phyloP scores from a whole-genome alignment of 1,140 invertebrate genomes.

The Bombus difficillimus region DNA sequence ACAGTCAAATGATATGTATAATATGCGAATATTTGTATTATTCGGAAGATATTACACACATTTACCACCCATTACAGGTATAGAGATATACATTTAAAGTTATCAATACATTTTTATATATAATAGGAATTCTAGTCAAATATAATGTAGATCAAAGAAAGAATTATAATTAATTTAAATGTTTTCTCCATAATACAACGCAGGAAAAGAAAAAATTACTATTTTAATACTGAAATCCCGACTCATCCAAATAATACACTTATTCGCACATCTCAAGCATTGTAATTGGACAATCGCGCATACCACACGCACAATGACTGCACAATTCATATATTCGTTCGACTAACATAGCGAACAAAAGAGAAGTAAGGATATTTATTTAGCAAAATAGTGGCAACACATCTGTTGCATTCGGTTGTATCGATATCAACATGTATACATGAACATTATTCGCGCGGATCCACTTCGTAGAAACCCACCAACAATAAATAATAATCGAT shows the following conservation, averaged over 20 bases:
- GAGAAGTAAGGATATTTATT: background rate
- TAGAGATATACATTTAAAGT: background rate
- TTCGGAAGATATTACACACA: background rate
- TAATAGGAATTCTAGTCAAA: background rate
- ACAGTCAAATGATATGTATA: background rate
- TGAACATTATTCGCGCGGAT: background rate
- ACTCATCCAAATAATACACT: background rate
- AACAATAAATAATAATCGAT: slow-evolving; percentile 15
- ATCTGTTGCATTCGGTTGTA: background rate
- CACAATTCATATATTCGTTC: background rate
- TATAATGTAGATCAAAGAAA: background rate
- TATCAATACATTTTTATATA: background rate
- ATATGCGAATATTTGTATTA: slow-evolving; percentile 1
- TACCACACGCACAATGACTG: background rate
- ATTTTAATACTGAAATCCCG: background rate
- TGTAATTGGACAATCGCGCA: background rate
- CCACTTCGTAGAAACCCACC: background rate
- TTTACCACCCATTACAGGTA: background rate
- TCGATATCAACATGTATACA: background rate
- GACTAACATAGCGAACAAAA: background rate
- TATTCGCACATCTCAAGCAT: background rate
- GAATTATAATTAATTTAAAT: background rate
- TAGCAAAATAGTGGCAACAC: background rate
- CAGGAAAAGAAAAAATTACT: background rate
- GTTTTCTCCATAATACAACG: background rate